Base-by-base conservation (phyloP, 2,113 vertebrate species). In the Pithys albifrons region DNA sequence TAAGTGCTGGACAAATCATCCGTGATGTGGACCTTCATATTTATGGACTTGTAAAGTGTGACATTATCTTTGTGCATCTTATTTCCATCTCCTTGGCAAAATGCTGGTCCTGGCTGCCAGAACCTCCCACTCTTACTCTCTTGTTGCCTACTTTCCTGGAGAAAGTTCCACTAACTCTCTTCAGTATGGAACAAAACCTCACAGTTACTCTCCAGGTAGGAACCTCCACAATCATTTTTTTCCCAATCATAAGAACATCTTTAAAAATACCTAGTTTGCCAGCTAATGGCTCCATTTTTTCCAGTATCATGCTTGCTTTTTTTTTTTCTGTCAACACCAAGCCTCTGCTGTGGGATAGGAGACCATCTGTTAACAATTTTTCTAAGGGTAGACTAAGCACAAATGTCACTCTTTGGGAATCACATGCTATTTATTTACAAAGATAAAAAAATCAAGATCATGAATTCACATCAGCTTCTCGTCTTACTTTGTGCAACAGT, bases 381-480 rank as follows among this genome's bases (percentile, higher is more conserved):
- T 95, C 81, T 91, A 87, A 81, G 91, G 49, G 37, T 72, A 92
- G 76, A 62, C 65, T 84, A 84, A 95, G 83, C 88, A 75, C 65
- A 78, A 88, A 93, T 92, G 73, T 62, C 88, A 71, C 65, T 95
- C 70, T 85, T 94, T 61, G 5, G 14, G 70, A 95, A 49, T 96
- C 92, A 89, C 80, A 58, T 87, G 73, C 70, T 93, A 46, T 89
- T 96, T 96, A 91, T 96, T 96, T 96, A 91, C 70, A 78, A 86
- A 93, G 76, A 75, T 85, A 28, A 90, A 94, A 92, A 95, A 91
- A 72, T 93, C 54, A 73, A 25, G 85, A 92, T 93, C 83, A 89
- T 87, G 90, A 92, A 95, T 95, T 95, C 87, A 82, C 93, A 95
- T 92, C 88, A 95, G 73, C 92, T 96, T 96, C 96, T 96, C 27